Evolutionary conservation across 2,113 vertebrate species (phyloP).

Genomic region (Emydura subglobosa): DNA sequence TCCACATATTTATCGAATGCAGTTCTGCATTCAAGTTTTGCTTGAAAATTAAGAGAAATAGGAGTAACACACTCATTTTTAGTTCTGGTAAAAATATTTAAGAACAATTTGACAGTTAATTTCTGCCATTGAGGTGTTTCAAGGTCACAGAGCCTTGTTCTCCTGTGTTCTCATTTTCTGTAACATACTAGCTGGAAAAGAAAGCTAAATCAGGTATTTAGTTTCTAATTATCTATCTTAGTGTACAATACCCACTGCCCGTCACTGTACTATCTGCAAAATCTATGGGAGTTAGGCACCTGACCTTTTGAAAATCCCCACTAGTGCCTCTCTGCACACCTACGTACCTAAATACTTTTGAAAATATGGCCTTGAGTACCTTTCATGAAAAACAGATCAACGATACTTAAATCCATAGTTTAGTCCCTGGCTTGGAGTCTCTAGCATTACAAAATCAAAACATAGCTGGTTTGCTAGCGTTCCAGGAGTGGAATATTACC

Average conservation of each 20-base stretch:
- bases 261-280: not conserved
- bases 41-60: not conserved
- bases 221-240: not conserved
- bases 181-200: not conserved
- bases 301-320: not conserved
- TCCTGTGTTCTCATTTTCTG: not conserved
- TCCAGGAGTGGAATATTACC: not conserved
- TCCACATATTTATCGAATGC: not conserved
- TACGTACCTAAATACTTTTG: not conserved
- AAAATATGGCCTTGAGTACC: not conserved
- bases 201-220: not conserved
- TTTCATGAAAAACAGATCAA: not conserved
- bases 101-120: not conserved
- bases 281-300: not conserved
- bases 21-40: not conserved
- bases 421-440: not conserved
- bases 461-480: not conserved
- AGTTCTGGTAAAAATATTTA: not conserved
- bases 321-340: not conserved
- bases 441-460: not conserved
- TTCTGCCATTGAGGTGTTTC: not conserved
- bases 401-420: not conserved
- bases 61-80: not conserved
- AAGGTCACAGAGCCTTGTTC: not conserved
- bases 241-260: not conserved